phyloP scores from a whole-genome alignment of 2,888 invertebrate species.

The Empis livida region DNA sequence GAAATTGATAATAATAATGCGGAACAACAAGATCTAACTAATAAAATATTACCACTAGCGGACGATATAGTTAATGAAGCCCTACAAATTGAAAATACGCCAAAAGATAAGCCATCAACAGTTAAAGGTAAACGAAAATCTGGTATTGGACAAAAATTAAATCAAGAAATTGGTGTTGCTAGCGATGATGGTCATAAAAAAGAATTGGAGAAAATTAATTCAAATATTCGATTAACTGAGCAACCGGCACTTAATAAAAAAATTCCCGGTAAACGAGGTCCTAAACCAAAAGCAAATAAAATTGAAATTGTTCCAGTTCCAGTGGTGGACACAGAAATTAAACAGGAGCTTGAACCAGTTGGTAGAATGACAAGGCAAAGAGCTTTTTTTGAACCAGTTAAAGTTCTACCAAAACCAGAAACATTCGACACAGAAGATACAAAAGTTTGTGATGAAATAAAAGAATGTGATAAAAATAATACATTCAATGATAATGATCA shows the following conservation, averaged over 20 bases:
- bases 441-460: slow-evolving; percentile 7
- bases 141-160: neutral
- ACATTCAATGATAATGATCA: slow-evolving; percentile 17
- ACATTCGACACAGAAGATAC: slow-evolving; percentile 8
- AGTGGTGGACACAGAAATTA: slow-evolving; percentile 15
- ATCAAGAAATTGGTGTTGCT: neutral
- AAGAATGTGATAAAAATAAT: slow-evolving; percentile 11
- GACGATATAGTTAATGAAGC: neutral
- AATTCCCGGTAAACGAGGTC: slow-evolving; percentile 23
- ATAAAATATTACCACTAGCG: neutral
- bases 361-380: slow-evolving; percentile 33
- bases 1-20: slow-evolving; percentile 8
- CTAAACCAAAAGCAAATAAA: slow-evolving; percentile 30
- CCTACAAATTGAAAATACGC: neutral
- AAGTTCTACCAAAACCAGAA: slow-evolving; percentile 18
- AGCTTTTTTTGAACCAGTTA: slow-evolving; percentile 34
- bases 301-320: neutral
- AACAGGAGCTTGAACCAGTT: slow-evolving; percentile 31
- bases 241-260: slow-evolving; percentile 15
- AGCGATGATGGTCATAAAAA: neutral
- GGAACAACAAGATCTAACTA: neutral
- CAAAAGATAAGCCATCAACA: neutral
- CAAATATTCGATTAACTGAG: slow-evolving; percentile 10
- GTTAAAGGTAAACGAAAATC: too few species aligned
- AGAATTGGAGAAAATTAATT: slow-evolving; percentile 5